Conservation (phyloP, 2,113 vertebrate genomes). For the Tetrax tetrax region DNA sequence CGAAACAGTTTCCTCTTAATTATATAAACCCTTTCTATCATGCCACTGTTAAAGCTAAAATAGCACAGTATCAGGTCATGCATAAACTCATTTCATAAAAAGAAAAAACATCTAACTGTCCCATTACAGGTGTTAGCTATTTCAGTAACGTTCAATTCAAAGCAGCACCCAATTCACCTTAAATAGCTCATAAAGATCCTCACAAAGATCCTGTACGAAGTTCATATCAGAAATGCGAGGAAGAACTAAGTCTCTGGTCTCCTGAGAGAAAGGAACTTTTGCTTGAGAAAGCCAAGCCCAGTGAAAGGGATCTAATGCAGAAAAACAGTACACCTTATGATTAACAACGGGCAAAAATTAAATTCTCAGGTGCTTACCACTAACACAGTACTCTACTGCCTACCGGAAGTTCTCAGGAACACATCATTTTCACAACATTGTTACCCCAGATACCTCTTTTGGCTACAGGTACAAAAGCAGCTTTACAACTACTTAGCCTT, state of each 20-base stretch:
- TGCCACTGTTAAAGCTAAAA: not conserved
- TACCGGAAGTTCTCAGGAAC: not conserved
- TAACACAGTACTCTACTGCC: no score
- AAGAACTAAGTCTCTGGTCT: conserved; percentile 89
- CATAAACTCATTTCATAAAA: not conserved
- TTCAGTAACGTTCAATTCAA: not conserved
- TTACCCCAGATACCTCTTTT: not conserved
- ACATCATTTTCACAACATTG: not conserved
- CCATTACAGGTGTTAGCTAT: not conserved
- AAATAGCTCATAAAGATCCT: conserved; percentile 96
- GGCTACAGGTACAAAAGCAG: not conserved
- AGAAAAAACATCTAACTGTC: not conserved
- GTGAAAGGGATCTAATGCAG: conserved; percentile 89
- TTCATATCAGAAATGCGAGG: conserved; percentile 96
- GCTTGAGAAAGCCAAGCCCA: conserved; percentile 98
- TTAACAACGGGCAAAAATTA: not conserved
- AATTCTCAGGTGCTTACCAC: not conserved
- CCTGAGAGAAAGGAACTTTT: conserved; percentile 94
- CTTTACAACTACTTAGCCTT: not conserved
- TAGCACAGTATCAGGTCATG: not conserved
- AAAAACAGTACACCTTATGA: not conserved
- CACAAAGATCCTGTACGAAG: conserved; percentile 97
- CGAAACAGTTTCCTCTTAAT: not conserved
- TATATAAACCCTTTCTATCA: not conserved
- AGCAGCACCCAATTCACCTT: conserved; percentile 78